phyloP scores from a whole-genome alignment of 1,140 invertebrate genomes.

The Drosophila kikkawai region DNA sequence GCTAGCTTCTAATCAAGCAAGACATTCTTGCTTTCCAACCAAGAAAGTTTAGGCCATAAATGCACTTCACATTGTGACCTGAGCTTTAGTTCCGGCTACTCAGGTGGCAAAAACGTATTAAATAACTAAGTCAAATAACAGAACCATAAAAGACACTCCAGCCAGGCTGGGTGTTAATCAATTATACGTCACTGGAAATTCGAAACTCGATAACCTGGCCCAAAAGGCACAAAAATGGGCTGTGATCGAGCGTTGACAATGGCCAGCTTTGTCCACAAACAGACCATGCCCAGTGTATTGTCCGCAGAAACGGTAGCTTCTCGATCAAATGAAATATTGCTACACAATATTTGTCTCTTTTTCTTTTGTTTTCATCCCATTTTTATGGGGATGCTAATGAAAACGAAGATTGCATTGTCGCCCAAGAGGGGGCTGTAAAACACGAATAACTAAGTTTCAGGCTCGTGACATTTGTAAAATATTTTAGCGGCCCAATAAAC shows the following conservation, averaged over 20 bases:
- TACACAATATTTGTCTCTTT: constrained; percentile 67
- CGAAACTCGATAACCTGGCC: constrained; percentile 14
- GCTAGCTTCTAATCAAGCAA: too few species aligned
- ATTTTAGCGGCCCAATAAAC: constrained; percentile 77
- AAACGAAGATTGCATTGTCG: constrained; percentile 63
- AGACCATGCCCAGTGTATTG: constrained; percentile 58
- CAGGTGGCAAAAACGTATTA: constrained; percentile 54
- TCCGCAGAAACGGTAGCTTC: constrained; percentile 68
- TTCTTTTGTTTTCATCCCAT: constrained; percentile 16
- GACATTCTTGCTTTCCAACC: constrained; percentile 1
- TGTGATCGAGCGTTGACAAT: constrained; percentile 44
- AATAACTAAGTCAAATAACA: constrained; percentile 73
- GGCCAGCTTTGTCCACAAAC: constrained; percentile 61
- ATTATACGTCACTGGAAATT: constrained; percentile 62
- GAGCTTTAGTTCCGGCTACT: constrained; percentile 76
- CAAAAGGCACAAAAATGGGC: constrained; percentile 8
- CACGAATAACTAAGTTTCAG: constrained; percentile 78
- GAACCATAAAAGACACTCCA: constrained; percentile 54
- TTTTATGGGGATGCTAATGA: constrained; percentile 72
- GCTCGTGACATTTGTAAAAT: constrained; percentile 82
- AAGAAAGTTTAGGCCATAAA: constrained; percentile 22
- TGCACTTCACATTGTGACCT: constrained; percentile 17
- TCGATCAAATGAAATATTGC: constrained; percentile 80
- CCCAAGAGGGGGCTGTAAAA: constrained; percentile 66
- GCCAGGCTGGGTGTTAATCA: constrained; percentile 50